Percentiles rank a stretch among this genome's conserved stretches.
Conservation (phyloP, 2,888 invertebrate species). For the Brachycybe producta region DNA sequence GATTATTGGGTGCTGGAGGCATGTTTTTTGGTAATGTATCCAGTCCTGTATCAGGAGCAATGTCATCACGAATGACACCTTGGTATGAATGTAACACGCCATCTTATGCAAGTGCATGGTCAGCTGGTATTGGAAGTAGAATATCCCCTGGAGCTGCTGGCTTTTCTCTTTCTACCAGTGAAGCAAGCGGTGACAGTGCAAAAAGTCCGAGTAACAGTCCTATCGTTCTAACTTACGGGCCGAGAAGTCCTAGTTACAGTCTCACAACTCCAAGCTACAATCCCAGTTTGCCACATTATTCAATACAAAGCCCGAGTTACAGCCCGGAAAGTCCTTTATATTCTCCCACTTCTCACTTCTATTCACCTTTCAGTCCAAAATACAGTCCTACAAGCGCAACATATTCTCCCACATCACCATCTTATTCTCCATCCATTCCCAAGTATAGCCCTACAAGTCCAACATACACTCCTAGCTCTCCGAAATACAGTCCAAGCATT, state of each 20-base stretch:
- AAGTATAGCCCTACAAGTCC: slow-evolving; percentile 60
- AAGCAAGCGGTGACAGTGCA: slow-evolving; percentile 68
- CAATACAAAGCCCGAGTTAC: slow-evolving; percentile 70
- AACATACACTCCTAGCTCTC: slow-evolving; percentile 37
- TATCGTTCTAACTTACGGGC: slow-evolving; percentile 34
- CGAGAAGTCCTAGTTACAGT: slow-evolving; percentile 47
- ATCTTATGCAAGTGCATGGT: slow-evolving; percentile 67
- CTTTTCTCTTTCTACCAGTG: slow-evolving; percentile 92
- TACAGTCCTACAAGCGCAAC: slow-evolving; percentile 37
- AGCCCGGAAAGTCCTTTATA: slow-evolving; percentile 40
- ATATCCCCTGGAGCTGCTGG: slow-evolving; percentile 96
- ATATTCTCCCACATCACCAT: slow-evolving; percentile 54
- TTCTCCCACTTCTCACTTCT: slow-evolving; percentile 51
- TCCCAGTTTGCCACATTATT: slow-evolving; percentile 65
- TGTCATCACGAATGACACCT: slow-evolving; percentile 86
- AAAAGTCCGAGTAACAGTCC: slow-evolving; percentile 45
- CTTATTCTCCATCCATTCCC: slow-evolving; percentile 69
- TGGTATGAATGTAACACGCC: slow-evolving; percentile 68
- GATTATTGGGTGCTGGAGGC: slow-evolving; percentile 52
- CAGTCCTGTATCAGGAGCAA: slow-evolving; percentile 52
- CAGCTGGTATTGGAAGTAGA: slow-evolving; percentile 66
- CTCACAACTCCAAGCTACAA: slow-evolving; percentile 51
- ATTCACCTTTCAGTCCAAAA: slow-evolving; percentile 56
- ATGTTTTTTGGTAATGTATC: slow-evolving; percentile 65
- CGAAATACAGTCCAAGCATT: slow-evolving; percentile 41